Percentiles rank a stretch among this genome's conserved stretches.
Conservation (phyloP, 2,113 vertebrate species). For the Lontra canadensis region DNA sequence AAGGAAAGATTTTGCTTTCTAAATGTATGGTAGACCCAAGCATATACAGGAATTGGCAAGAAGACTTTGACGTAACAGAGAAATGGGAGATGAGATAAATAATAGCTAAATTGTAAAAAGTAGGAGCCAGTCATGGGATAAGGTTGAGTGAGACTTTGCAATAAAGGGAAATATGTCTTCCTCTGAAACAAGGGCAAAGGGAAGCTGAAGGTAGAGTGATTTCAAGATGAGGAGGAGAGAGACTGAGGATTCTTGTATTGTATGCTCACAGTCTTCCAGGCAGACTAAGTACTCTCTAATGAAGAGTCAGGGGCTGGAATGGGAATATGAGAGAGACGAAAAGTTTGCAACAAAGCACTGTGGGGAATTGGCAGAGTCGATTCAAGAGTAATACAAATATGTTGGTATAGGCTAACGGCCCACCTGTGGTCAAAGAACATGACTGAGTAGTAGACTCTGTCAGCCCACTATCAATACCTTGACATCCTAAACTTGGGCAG, state of each 20-base stretch:
- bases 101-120: neutral
- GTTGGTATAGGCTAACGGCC: neutral
- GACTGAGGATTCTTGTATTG: neutral
- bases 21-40: neutral
- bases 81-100: neutral
- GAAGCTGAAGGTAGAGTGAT: neutral
- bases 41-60: neutral
- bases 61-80: neutral
- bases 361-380: neutral
- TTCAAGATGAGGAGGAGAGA: neutral
- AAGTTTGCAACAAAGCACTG: neutral
- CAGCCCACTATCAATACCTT: neutral
- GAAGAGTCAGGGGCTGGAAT: neutral
- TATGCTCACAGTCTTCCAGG: neutral
- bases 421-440: no score
- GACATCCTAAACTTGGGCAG: neutral
- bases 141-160: neutral
- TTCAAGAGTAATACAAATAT: neutral
- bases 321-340: neutral
- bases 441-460: fast-evolving
- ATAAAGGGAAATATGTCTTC: neutral
- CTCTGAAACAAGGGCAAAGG: neutral
- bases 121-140: neutral
- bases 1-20: neutral
- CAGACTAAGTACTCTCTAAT: neutral